A percentile compares a stretch with the other conserved stretches of the same genome.
Evolutionary conservation across 1,140 invertebrate genomes (phyloP).

Genomic region (Bombus sibiricus): DNA sequence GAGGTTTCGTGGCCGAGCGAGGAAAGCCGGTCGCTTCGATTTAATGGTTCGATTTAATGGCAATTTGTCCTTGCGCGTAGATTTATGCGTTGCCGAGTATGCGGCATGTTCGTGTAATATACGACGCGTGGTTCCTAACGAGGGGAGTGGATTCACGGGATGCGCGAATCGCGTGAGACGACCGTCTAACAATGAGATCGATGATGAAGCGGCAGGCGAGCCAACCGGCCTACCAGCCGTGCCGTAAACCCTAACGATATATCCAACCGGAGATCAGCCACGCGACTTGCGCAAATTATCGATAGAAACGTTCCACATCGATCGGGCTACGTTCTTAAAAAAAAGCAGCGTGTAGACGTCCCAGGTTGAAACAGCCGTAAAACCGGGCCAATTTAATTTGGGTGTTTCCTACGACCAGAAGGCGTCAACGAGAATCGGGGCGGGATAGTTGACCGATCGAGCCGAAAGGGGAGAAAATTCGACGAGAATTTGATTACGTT

Average conservation of each 20-base stretch:
- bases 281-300: conserved; percentile 32
- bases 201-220: conserved; percentile 70
- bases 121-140: conserved; percentile 62
- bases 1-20: too few species aligned
- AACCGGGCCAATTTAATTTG: too few species aligned
- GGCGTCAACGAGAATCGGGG: background rate
- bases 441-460: background rate
- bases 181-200: conserved; percentile 70
- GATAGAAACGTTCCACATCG: background rate
- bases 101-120: conserved; percentile 49
- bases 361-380: too few species aligned
- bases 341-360: background rate
- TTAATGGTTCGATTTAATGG: conserved; percentile 16
- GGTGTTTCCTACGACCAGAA: background rate
- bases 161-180: conserved; percentile 68
- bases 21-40: too few species aligned
- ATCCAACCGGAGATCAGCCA: conserved; percentile 54
- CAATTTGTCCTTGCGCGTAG: conserved; percentile 54
- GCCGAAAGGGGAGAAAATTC: background rate
- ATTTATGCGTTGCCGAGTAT: conserved; percentile 56
- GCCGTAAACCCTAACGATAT: background rate
- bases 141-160: conserved; percentile 65
- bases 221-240: conserved; percentile 13
- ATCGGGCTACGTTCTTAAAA: background rate
- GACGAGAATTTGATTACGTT: conserved; percentile 20